Base-by-base conservation (phyloP, 2,113 vertebrate species). In the Osmerus eperlanus region DNA sequence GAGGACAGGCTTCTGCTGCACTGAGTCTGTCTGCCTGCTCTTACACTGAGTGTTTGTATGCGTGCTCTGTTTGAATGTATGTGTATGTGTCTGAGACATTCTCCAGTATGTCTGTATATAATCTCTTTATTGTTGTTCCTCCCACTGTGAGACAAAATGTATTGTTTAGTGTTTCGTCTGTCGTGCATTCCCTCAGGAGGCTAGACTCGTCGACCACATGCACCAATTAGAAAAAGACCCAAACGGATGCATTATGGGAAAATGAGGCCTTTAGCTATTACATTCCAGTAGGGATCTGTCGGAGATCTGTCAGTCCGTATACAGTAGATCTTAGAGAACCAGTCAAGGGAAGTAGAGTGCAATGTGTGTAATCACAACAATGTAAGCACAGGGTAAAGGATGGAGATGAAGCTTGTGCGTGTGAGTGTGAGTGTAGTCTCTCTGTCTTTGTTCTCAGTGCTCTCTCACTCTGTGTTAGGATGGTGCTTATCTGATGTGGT, bases 131-230 rank as follows among this genome's bases (percentile, higher is more conserved):
- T 47, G 41, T 47, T 47, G 41, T 47, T 47, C 41, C 41, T 9
- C 8, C 41, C 41, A 41, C 36, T 5, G 41, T 11, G 41, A 47
- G 41, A 47, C 5, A 2, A 9, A 47, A 2, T 11, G 9, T 47
- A 47, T 7, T 12, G 9, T 47, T 47, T 47, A 47, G 41, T 47
- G 41, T 47, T 47, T 47, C 1, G 41, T 47, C 41, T 47, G 41
- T 7, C 5, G 41, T 47, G 41, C 41, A 11, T 47, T 47, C 41
- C 9, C 41, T 47, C 9, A 47, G 41, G 41, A 47, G 41, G 41
- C 41, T 47, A 47, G 41, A 47, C 82, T 78, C 74, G 71, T 72
- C 71, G 73, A 71, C 4, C 12, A 28, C 19, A 23, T 13, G 3
- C 5, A 61, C 23, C 59, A 12, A 61, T 28, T 25, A 21, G 14